Base-by-base conservation (phyloP, 2,888 invertebrate genomes). In the Eupsilia transversa region DNA sequence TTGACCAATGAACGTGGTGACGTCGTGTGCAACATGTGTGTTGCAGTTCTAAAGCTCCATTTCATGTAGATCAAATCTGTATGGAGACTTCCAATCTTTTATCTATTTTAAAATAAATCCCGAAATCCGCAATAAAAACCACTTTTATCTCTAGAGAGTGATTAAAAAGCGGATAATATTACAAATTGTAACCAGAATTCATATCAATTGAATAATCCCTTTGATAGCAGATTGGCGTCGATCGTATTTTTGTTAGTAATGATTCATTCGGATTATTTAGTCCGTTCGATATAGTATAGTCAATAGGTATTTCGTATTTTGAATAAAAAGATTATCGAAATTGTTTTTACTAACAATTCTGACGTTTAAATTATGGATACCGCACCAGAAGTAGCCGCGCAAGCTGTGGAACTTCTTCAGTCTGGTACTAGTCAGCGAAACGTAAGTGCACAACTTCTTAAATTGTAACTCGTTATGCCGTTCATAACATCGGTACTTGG, bases 181-280 rank as follows among this genome's bases (percentile, higher is more conserved):
- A 38, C 38, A 46, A 59, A 14, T 43, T 10, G 35, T 52, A 52
- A 35, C 12, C 17, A 20, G n/a, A 65, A 49, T 33, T 65, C n/a
- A 17, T 76, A 57, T 57, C 20, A 56, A 33, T 38, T 3, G 0
- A 35, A 54, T 59, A 74, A 73, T 59, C 38, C 14, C 6, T 5
- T 14, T 49, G 73, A 41, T 60, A 60, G 9, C n/a, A 46, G 17
- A 61, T 43, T 52, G n/a, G 52, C 17, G 46, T 59, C 17, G 12
- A 71, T 71, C 33, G 33, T 54, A 6, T 30, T 46, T 46, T 46
- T 20, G n/a, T 46, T 46, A n/a, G 10, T 41, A 23, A 60, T 5
- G 17, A 33, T 60, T 49, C 33, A 33, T 41, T 41, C 9, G 23
- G 17, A 49, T 59, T 72, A 46, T 38, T 27, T 35, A 17, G 1